Evolutionary conservation across 2,888 invertebrate species (phyloP).

Genomic region (Hybos culiciformis): DNA sequence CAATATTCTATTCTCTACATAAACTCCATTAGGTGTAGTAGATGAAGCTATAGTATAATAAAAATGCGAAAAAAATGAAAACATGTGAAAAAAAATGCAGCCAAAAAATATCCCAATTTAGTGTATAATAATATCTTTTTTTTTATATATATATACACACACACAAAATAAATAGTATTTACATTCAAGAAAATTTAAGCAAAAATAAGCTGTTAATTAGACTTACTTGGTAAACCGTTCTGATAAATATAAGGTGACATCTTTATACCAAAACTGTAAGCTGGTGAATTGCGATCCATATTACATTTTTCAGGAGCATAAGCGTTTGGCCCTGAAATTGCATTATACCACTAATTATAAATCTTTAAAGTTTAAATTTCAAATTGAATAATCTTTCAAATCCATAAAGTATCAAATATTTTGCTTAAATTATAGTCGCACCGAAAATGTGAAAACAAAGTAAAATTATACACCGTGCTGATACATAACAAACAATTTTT

Average conservation of each 20-base stretch:
- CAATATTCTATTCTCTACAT: constrained; percentile 33
- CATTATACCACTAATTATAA: neutral
- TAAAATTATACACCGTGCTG: too few species aligned
- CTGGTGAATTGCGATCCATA: constrained; percentile 37
- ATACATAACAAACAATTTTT: too few species aligned
- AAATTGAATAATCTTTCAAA: neutral
- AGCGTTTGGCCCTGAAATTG: constrained; percentile 40
- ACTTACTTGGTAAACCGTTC: constrained; percentile 1
- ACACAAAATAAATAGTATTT: constrained; percentile 4
- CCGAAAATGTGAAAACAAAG: too few species aligned
- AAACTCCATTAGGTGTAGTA: constrained; percentile 25
- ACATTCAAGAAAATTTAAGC: constrained; percentile 1
- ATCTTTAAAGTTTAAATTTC: neutral
- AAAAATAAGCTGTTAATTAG: neutral
- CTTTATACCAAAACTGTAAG: constrained; percentile 35
- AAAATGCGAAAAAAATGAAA: constrained; percentile 5
- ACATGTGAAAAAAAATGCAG: constrained; percentile 9
- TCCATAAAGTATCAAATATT: too few species aligned
- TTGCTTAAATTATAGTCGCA: too few species aligned
- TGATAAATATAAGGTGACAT: too few species aligned
- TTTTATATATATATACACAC: constrained; percentile 5
- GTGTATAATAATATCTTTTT: constrained; percentile 9
- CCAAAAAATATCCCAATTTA: constrained; percentile 6
- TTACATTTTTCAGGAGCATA: constrained; percentile 50
- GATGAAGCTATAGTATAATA: constrained; percentile 1